These are phyloP conservation scores for Drosophila pallidifrons DNA, from an alignment of 1,140 invertebrate species.

Conservation along the genomic window DNA sequence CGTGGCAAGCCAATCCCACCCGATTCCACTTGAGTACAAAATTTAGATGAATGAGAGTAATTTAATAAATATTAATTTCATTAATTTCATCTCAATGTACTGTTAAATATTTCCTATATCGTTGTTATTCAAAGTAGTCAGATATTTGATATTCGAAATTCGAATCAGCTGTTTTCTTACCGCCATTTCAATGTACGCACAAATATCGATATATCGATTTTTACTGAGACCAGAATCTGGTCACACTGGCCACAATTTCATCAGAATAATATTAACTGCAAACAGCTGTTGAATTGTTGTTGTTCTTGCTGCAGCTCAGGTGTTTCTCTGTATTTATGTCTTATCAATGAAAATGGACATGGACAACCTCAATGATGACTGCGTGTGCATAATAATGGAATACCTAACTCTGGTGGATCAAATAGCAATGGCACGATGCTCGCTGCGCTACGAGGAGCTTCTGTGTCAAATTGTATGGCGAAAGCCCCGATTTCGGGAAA, in stretches of 20 bases:
- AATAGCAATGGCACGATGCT: slow-evolving; percentile 61
- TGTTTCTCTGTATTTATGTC: slow-evolving; percentile 24
- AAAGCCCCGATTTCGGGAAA: slow-evolving; percentile 57
- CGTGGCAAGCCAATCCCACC: no score
- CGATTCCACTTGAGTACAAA: no score
- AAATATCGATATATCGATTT: background rate
- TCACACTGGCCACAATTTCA: background rate
- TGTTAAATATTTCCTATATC: no score
- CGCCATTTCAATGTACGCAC: no score
- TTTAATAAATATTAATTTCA: no score
- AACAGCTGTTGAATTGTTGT: slow-evolving; percentile 38
- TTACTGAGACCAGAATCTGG: background rate
- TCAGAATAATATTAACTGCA: slow-evolving; percentile 5
- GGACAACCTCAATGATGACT: slow-evolving; percentile 73
- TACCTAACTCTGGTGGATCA: slow-evolving; percentile 68
- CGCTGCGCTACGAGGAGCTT: slow-evolving; percentile 54
- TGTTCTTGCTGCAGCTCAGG: slow-evolving; percentile 9
- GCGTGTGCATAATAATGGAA: slow-evolving; percentile 68
- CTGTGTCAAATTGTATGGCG: slow-evolving; percentile 65
- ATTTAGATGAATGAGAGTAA: no score
- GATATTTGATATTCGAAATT: no score
- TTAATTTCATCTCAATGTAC: no score
- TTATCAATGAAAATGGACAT: slow-evolving; percentile 45
- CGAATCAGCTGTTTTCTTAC: no score
- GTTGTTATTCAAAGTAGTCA: no score